phyloP scores from a whole-genome alignment of 2,888 invertebrate species.

The Opisthograptis luteolata region DNA sequence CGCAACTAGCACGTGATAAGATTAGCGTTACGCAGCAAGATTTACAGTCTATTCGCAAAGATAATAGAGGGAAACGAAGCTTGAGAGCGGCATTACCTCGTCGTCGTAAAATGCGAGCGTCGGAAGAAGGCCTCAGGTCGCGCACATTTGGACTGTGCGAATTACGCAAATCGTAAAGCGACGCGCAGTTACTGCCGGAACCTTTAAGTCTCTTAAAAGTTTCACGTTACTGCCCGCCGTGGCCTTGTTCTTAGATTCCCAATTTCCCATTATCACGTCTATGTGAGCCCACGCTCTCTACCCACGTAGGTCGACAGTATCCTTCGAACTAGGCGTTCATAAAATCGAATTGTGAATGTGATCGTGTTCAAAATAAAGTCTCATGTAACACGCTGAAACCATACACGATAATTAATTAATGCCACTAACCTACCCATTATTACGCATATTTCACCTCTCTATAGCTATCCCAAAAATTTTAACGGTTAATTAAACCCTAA shows the following conservation, averaged over 20 bases:
- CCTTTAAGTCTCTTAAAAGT: slow-evolving; percentile 24
- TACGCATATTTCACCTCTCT: too few species aligned
- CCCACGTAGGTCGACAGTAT: background rate
- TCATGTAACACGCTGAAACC: too few species aligned
- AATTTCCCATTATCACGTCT: background rate
- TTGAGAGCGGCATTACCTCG: slow-evolving; percentile 54
- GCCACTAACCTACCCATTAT: too few species aligned
- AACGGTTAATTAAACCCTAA: too few species aligned
- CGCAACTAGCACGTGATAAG: slow-evolving; percentile 49
- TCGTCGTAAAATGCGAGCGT: slow-evolving; percentile 56
- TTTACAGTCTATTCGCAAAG: slow-evolving; percentile 56
- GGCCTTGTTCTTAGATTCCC: slow-evolving; percentile 12
- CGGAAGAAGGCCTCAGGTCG: slow-evolving; percentile 47
- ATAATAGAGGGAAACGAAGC: slow-evolving; percentile 60
- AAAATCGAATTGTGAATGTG: slow-evolving; percentile 43
- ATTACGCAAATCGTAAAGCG: slow-evolving; percentile 40
- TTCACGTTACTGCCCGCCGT: slow-evolving; percentile 21
- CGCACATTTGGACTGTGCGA: slow-evolving; percentile 48
- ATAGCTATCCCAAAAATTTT: too few species aligned
- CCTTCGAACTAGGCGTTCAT: slow-evolving; percentile 32
- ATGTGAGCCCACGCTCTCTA: too few species aligned
- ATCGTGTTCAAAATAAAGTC: slow-evolving; percentile 20
- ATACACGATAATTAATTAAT: too few species aligned
- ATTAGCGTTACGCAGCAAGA: slow-evolving; percentile 45
- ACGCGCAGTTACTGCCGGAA: slow-evolving; percentile 24